A percentile compares a stretch with the other conserved stretches of the same genome.
These are phyloP conservation scores for Odocoileus virginianus DNA, from an alignment of 2,113 vertebrate species.

Conservation along the genomic window DNA sequence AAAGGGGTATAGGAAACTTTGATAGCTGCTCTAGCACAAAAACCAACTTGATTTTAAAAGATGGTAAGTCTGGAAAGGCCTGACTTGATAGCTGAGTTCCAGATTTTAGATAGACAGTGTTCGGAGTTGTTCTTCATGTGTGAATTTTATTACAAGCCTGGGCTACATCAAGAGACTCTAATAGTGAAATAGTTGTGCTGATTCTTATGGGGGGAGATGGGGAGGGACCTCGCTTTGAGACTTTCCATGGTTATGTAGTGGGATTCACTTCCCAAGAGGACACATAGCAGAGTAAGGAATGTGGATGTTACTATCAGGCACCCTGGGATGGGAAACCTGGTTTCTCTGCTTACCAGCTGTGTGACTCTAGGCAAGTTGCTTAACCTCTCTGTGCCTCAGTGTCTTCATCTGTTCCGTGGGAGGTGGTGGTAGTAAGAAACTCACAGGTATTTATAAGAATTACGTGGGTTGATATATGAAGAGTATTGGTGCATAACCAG, in stretches of 20 bases:
- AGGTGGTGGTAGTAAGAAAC: neutral
- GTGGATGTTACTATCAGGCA: neutral
- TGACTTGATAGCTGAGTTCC: fast-evolving
- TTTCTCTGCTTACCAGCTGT: neutral
- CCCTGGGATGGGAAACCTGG: neutral
- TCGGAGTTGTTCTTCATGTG: neutral
- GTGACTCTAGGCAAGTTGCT: conserved; percentile 43
- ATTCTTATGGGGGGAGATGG: neutral
- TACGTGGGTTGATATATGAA: neutral
- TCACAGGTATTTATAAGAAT: neutral
- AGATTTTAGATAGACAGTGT: neutral
- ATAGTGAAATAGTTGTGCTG: neutral
- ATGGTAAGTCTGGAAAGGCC: neutral
- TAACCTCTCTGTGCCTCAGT: conserved; percentile 55
- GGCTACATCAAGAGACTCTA: neutral
- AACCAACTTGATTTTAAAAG: neutral
- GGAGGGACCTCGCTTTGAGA: neutral
- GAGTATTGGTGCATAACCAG: neutral
- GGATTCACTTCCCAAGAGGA: neutral
- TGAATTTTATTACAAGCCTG: neutral
- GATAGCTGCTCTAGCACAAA: neutral
- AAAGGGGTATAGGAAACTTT: neutral
- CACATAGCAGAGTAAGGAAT: neutral
- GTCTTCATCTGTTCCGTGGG: neutral
- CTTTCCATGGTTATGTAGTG: neutral